Base-by-base conservation (phyloP, 2,888 invertebrate genomes). In the Choristoneura rosaceana region DNA sequence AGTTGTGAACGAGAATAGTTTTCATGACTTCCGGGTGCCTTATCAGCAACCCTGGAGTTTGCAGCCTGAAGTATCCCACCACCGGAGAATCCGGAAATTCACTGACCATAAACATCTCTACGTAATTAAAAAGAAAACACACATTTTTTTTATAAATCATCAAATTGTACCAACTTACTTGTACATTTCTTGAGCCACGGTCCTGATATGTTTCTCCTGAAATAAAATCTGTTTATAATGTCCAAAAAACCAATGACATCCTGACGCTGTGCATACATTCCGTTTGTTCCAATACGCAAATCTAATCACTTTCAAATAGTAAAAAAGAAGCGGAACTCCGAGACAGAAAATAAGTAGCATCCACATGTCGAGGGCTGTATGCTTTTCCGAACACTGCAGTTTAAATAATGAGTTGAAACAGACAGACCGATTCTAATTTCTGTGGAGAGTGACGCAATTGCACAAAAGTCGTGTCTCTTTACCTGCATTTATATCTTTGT, bases 11-110 rank as follows among this genome's bases (percentile, higher is more conserved):
- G 1, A 66, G 60, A 10, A 70, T 43, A 38, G 65, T 52, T 14
- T 66, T 64, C 7, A 45, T 60, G 10, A 66, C 17, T 8, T 70
- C 60, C 8, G 65, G 70, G 34, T 70, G 65, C 33, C 52, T 50
- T 2, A 70, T 47, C 2, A 70, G 25, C 33, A 70, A 50, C 34
- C 70, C 64, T n/a, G 70, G 70, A 17, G 65, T 60, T 4, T 34
- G n/a, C 33, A 70, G 47, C 25, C 47, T 47, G 41, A 60, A 70
- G 50, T 70, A 70, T 17, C 70, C 64, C 38, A 70, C 70, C 4
- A 64, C 64, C 0, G 70, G 65, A n/a, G 70, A 17, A 14, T 47
- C 38, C 25, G 64, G 59, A 15, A 60, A 70, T 15, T 59, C 65
- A 15, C 70, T 70, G 59, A 4, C 14, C 41, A 41, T n/a, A 61